Evolutionary conservation across 2,113 vertebrate species (phyloP).

Genomic region (Pseudorectes ferrugineus): DNA sequence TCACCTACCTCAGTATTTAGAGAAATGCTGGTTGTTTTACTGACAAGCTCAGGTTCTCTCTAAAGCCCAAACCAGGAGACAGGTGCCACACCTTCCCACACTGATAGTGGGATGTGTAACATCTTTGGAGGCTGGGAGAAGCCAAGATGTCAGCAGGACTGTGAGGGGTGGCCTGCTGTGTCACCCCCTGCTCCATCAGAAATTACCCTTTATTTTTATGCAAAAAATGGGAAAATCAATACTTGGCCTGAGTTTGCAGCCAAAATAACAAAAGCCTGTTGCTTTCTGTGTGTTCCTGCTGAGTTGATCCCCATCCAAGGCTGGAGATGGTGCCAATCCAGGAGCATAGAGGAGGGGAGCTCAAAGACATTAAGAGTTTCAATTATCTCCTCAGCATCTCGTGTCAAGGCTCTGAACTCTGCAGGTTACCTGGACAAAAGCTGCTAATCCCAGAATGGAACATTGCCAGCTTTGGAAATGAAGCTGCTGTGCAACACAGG

Average conservation of each 20-base stretch:
- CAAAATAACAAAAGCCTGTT: not conserved
- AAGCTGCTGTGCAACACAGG: not conserved
- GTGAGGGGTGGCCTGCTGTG: not conserved
- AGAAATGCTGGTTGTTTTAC: not conserved
- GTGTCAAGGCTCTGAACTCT: not conserved
- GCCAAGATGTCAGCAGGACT: not conserved
- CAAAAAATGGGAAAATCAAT: not conserved
- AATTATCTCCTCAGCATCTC: not conserved
- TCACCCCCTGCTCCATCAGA: not conserved
- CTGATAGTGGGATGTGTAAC: rapidly evolving
- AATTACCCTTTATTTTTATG: not conserved
- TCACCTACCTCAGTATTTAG: not conserved
- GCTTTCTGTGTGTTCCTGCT: not conserved
- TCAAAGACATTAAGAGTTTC: not conserved
- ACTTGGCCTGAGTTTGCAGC: not conserved
- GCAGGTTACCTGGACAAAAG: constrained; percentile 10
- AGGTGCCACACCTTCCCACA: not conserved
- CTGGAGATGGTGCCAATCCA: not conserved
- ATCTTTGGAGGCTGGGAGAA: not conserved
- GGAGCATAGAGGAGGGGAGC: not conserved
- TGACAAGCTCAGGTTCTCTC: not conserved
- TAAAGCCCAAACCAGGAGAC: not conserved
- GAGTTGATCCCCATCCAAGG: not conserved
- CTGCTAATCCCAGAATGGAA: not conserved
- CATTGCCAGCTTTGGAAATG: not conserved